Percentiles rank a stretch among this genome's conserved stretches.
phyloP scores from a whole-genome alignment of 1,140 invertebrate species.

The Bombyx mandarina region DNA sequence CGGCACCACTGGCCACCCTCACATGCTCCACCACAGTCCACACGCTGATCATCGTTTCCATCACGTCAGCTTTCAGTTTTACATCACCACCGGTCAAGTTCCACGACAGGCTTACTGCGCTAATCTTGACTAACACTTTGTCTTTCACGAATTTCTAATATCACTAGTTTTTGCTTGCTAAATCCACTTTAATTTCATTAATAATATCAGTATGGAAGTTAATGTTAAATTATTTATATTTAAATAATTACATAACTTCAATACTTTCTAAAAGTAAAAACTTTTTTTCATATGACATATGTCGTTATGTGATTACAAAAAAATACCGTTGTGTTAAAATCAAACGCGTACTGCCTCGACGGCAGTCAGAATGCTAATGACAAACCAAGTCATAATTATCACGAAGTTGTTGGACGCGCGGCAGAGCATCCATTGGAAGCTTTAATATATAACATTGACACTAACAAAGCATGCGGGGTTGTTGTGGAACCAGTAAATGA shows the following conservation, averaged over 20 bases:
- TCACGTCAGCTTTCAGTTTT: slow-evolving; percentile 27
- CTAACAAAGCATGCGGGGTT: slow-evolving; percentile 19
- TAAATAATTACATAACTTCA: no score
- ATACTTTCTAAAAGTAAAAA: no score
- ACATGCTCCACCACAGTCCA: slow-evolving; percentile 58
- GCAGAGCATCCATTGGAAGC: slow-evolving; percentile 1
- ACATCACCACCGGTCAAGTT: slow-evolving; percentile 47
- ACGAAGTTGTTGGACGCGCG: no score
- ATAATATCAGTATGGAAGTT: no score
- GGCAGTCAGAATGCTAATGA: not conserved
- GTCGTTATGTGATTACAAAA: no score
- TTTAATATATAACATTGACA: slow-evolving; percentile 35
- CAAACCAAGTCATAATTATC: no score
- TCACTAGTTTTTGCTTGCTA: no score
- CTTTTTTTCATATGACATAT: no score
- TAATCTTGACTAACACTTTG: slow-evolving; percentile 26
- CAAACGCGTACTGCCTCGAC: not conserved
- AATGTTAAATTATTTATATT: no score
- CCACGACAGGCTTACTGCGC: slow-evolving; percentile 22
- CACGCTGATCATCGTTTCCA: slow-evolving; percentile 55
- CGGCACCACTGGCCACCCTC: slow-evolving; percentile 56
- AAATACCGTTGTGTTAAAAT: no score
- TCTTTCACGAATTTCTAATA: no score
- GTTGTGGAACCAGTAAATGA: slow-evolving; percentile 33
- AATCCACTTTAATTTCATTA: no score